Conservation (phyloP, 2,113 vertebrate genomes). For the Toxotes jaculatrix region DNA sequence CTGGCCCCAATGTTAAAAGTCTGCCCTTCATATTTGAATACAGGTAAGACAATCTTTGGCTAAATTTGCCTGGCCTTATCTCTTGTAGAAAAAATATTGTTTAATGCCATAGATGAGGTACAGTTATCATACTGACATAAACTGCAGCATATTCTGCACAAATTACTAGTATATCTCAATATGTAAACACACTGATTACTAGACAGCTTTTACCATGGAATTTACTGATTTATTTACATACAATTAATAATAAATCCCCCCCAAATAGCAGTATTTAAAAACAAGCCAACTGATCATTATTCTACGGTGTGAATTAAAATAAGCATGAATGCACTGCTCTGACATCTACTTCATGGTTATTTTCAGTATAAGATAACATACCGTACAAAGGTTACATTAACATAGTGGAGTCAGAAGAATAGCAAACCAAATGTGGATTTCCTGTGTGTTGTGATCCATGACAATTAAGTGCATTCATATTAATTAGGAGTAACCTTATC, state of each 20-base stretch:
- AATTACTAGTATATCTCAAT: neutral
- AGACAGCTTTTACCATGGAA: neutral
- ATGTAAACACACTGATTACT: neutral
- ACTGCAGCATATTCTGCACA: neutral
- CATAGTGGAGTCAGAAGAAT: slow-evolving; percentile 69
- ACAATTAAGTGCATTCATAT: slow-evolving; percentile 78
- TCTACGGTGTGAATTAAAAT: slow-evolving; percentile 29
- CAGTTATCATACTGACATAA: neutral
- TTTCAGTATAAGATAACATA: slow-evolving; percentile 60
- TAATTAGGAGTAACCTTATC: slow-evolving; percentile 75
- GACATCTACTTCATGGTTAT: slow-evolving; percentile 30
- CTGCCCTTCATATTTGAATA: neutral
- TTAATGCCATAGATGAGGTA: neutral
- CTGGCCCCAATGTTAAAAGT: neutral
- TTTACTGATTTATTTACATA: neutral
- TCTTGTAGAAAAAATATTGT: neutral
- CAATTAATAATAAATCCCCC: neutral
- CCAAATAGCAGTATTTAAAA: slow-evolving; percentile 14
- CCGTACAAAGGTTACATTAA: slow-evolving; percentile 83
- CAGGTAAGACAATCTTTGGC: neutral
- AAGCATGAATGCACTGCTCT: slow-evolving; percentile 8
- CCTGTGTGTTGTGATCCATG: slow-evolving; percentile 79
- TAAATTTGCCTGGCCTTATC: slow-evolving; percentile 24
- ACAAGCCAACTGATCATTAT: neutral
- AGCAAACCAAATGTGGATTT: slow-evolving; percentile 52